Evolutionary conservation across 2,113 vertebrate species (phyloP), one percentile per base, ranked within the genome.

Genomic region (Takifugu flavidus): DNA sequence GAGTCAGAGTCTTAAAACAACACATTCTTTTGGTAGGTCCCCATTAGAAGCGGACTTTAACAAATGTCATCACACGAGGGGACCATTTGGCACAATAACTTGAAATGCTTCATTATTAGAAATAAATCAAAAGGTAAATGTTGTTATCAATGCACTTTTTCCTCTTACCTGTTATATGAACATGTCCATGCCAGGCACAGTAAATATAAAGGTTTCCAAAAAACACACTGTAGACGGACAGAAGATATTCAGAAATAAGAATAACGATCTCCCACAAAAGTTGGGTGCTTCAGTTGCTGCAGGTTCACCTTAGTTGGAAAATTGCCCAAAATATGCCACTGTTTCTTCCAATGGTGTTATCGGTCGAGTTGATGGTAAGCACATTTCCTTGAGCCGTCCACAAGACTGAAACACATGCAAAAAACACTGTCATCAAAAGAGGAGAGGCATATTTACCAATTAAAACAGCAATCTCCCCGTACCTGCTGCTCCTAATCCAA

Each of bases 191-290:
- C 97, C 97, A 99, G 54, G 94, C 93, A 0, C 92, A 80, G 82
- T 98, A 99, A 69, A 99, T 96, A 59, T 96, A 99, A 4, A 99
- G 90, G 72, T 99, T 99, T 29, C 97, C 97, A 87, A 98, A 99
- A 83, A 99, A 94, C 65, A 99, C 90, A 84, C 97, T 99, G 89
- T 15, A 75, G 80, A 44, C 13, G 86, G 46, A 7, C 63, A 15
- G 34, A 20, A 39, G 13, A 25, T 61, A 14, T 2, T 7, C 3
- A 7, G 0, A 14, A 44, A 25, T 0, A 39, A 11, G 34, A 39
- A 39, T 8, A 39, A 39, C 34, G 2, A 11, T 39, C 34, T 10
- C 7, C 34, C 11, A 10, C 8, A 13, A 43, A 60, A 52, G 8
- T 4, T 12, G 6, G 15, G 7, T 25, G 3, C 3, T 25, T 13